Conservation (phyloP, 2,113 vertebrate genomes). For the Scopus umbretta region DNA sequence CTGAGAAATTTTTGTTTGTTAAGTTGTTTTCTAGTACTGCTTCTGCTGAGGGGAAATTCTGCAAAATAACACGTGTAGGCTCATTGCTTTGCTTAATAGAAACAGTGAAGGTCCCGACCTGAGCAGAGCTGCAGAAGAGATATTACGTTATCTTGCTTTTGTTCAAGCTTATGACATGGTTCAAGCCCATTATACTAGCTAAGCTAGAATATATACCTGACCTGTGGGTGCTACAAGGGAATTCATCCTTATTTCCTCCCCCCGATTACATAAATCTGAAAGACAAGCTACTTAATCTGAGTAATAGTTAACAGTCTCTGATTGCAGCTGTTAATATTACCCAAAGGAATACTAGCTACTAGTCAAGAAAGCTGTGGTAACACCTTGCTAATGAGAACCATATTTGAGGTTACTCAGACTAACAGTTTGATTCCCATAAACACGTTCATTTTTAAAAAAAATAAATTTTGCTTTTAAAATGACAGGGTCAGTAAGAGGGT, state of each 20-base stretch:
- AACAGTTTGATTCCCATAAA: neutral
- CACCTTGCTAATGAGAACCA: conserved; percentile 31
- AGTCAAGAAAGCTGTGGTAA: neutral
- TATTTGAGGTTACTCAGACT: neutral
- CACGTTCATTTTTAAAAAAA: neutral
- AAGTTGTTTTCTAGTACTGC: neutral
- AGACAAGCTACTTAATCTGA: conserved; percentile 32
- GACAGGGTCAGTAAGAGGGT: neutral
- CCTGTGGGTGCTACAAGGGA: neutral
- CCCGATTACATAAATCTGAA: conserved; percentile 20
- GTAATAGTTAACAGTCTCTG: conserved; percentile 48
- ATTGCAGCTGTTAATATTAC: conserved; percentile 51
- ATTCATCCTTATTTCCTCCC: conserved; percentile 15
- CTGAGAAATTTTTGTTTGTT: neutral
- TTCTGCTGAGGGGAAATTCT: neutral
- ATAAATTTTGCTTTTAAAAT: neutral
- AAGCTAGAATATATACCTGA: conserved; percentile 15
- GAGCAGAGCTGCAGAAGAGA: neutral
- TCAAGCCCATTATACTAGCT: neutral
- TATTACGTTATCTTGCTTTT: neutral
- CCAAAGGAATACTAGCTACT: conserved; percentile 28
- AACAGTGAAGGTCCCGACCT: neutral
- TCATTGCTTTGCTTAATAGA: conserved; percentile 10
- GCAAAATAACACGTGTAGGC: neutral
- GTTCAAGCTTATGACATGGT: neutral